phyloP scores from a whole-genome alignment of 2,113 vertebrate species.

The Pelecanus crispus region DNA sequence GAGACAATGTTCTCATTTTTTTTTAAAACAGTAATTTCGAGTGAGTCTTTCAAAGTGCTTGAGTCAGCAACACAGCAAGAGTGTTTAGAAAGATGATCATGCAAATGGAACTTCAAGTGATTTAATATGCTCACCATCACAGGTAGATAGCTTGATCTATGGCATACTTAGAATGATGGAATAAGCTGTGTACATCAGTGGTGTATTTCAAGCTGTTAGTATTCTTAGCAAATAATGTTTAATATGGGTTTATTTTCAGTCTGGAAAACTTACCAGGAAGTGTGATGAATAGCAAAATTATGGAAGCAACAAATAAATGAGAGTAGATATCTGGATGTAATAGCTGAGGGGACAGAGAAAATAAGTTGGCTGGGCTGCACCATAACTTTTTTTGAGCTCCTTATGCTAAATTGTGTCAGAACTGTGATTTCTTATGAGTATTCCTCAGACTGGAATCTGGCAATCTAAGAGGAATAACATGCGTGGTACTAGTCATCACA shows the following conservation, averaged over 20 bases:
- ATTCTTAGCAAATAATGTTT: constrained; percentile 42
- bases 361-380: background rate
- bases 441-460: background rate
- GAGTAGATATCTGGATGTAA: background rate
- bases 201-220: constrained; percentile 28
- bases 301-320: background rate
- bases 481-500: background rate
- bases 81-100: constrained; percentile 33
- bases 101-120: constrained; percentile 54
- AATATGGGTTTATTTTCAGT: background rate
- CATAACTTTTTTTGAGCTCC: background rate
- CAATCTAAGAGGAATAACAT: background rate
- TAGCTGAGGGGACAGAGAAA: background rate
- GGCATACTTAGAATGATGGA: constrained; percentile 32
- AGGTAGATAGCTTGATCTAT: constrained; percentile 46
- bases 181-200: background rate
- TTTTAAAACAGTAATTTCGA: constrained; percentile 39
- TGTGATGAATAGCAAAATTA: constrained; percentile 11
- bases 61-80: constrained; percentile 34
- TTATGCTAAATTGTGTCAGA: background rate
- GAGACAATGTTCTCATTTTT: background rate
- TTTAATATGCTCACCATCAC: constrained; percentile 27
- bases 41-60: constrained; percentile 30
- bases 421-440: background rate
- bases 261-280: constrained; percentile 3